Base-by-base conservation (phyloP, 2,113 vertebrate species). In the Aptenodytes patagonicus region DNA sequence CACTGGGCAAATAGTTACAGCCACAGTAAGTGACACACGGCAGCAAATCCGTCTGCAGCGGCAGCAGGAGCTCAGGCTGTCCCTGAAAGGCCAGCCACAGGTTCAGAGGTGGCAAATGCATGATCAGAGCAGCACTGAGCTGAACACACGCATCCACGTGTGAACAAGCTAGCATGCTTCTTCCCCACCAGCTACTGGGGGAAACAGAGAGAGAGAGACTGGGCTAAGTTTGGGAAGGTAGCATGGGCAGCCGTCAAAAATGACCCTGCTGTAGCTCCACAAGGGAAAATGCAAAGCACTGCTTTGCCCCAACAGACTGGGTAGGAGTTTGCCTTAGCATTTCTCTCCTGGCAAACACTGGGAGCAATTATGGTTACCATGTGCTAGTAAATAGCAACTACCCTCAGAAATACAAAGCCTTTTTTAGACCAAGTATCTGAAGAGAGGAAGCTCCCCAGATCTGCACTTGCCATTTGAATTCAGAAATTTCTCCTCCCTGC, bases 111-210 rank as follows among this genome's bases (percentile, higher is more conserved):
- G 4, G 11, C 16, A 71, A 51, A 75, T 4, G 6, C 7, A 20
- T 0, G 11, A 21, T 62, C 26, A 55, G 69, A 68, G 52, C 14
- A 81, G 47, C 64, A 28, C 6, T 0, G 2, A 82, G 51, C 7
- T 58, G 32, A 73, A 55, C 13, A n/a, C 1, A 1, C 0, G 1
- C 3, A 1, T 21, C 32, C 11, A 38, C 0, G 0, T 7, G 38
- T 0, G 4, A 49, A 44, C 4, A 49, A 40, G 10, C 12, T 34
- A 16, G 8, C 13, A 6, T 7, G 7, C 5, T 52, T 54, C 70
- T 55, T 21, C 16, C 22, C 13, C 6, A 5, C 3, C 60, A 46
- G 31, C n/a, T 71, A 3, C 38, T 6, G 20, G 26, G 17, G 25
- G 17, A 51, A 29, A 71, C 16, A 20, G 44, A 52, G 8, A 20